A percentile compares a stretch with the other conserved stretches of the same genome.
Conservation (phyloP, 2,888 invertebrate genomes). For the Caenorhabditis sp. region DNA sequence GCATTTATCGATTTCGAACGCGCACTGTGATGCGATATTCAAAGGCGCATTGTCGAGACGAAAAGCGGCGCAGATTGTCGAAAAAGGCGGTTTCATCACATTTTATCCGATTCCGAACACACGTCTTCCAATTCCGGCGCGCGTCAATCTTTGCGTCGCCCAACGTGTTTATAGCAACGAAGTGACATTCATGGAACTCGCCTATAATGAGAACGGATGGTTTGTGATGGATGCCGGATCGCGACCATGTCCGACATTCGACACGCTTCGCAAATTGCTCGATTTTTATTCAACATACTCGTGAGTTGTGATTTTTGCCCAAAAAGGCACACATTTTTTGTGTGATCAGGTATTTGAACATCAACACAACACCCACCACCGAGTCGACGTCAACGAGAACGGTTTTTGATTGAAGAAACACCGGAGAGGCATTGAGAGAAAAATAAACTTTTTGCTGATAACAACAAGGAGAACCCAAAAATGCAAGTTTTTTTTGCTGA, state of each 20-base stretch:
- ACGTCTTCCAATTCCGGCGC: not conserved
- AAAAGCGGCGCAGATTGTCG: not conserved
- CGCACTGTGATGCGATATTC: not conserved
- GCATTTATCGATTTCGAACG: not conserved
- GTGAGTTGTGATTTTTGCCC: not conserved
- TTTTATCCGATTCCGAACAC: constrained; percentile 6
- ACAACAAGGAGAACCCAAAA: not conserved
- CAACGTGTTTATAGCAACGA: not conserved
- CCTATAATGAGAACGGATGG: not conserved
- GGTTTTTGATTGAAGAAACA: not conserved
- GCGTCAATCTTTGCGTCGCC: not conserved
- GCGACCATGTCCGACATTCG: not conserved
- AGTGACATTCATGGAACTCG: not conserved
- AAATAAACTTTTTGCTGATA: not conserved
- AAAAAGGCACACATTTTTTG: not conserved
- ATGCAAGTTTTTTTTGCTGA: not conserved
- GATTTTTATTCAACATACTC: constrained; percentile 6
- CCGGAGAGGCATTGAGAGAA: not conserved
- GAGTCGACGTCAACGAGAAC: not conserved
- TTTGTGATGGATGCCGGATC: not conserved
- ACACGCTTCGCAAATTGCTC: not conserved
- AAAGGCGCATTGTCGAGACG: not conserved
- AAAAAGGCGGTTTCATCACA: constrained; percentile 2
- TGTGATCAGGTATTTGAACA: not conserved
- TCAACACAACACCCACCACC: not conserved